These are phyloP conservation scores for Amphiprion percula DNA, from an alignment of 2,113 vertebrate genomes.

Conservation along the genomic window DNA sequence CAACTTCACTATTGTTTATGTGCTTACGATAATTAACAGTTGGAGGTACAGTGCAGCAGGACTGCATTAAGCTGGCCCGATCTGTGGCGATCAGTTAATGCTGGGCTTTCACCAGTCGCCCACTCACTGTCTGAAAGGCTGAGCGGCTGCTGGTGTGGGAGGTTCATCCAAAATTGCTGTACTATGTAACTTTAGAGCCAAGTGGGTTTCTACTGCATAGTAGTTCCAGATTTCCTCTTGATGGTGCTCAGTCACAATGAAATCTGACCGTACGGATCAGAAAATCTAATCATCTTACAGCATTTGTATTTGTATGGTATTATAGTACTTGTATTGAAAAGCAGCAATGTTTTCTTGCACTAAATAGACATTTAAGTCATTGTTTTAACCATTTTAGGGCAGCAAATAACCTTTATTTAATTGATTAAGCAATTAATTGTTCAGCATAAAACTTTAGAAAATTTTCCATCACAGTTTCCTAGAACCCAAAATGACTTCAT, in stretches of 20 bases:
- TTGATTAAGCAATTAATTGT: background rate
- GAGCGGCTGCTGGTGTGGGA: constrained; percentile 17
- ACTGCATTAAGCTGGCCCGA: constrained; percentile 37
- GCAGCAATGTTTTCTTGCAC: background rate
- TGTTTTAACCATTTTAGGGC: background rate
- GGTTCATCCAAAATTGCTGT: constrained; percentile 40
- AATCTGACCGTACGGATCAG: constrained; percentile 21
- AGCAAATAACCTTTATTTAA: background rate
- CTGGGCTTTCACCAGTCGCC: constrained; percentile 58
- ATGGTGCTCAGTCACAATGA: constrained; percentile 18
- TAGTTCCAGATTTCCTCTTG: constrained; percentile 35
- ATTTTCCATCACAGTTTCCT: too few relatives aligned
- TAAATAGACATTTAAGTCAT: background rate
- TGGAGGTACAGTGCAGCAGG: constrained; percentile 37
- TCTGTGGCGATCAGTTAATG: constrained; percentile 66
- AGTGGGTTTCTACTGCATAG: constrained; percentile 36
- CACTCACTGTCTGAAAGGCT: constrained; percentile 56
- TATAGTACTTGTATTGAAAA: background rate
- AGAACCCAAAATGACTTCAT: too few relatives aligned
- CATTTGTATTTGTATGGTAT: background rate
- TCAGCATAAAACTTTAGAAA: background rate
- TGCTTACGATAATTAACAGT: constrained; percentile 68
- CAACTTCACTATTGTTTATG: constrained; percentile 62
- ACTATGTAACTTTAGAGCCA: constrained; percentile 40
- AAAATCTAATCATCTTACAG: constrained; percentile 4